Evolutionary conservation across 2,797 vertebrate genomes (phyloP).

Genomic region (Gila robusta): DNA sequence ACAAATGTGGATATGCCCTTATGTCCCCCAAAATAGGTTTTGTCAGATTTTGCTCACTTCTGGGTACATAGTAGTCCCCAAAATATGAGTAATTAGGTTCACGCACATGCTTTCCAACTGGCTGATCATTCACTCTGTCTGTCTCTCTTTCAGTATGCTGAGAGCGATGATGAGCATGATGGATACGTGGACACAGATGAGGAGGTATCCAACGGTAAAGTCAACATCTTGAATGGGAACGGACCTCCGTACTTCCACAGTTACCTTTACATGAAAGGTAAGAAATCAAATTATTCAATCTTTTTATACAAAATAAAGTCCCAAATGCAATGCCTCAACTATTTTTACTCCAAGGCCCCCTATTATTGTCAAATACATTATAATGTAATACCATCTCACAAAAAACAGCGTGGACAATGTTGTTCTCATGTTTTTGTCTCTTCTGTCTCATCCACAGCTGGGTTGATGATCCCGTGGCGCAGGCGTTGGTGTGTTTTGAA

Average conservation of each 20-base stretch:
- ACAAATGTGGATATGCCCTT: not conserved
- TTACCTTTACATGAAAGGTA: conserved; percentile 96
- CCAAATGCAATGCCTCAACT: not conserved
- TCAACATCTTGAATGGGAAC: conserved; percentile 86
- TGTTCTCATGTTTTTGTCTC: not conserved
- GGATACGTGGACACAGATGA: conserved; percentile 92
- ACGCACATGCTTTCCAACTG: not conserved
- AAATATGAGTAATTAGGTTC: not conserved
- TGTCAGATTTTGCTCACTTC: not conserved
- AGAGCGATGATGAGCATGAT: conserved; percentile 93
- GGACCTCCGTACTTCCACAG: conserved; percentile 93
- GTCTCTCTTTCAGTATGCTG: conserved; percentile 82
- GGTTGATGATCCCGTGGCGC: conserved; percentile 92
- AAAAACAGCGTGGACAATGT: not conserved
- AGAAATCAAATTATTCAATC: conserved; percentile 27
- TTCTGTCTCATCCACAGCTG: conserved; percentile 73
- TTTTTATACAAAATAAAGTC: not conserved
- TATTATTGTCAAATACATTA: not conserved
- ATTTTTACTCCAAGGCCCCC: not conserved
- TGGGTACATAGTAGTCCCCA: not conserved
- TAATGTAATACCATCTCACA: not conserved
- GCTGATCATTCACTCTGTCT: not conserved
- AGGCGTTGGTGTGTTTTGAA: conserved; percentile 94
- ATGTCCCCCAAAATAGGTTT: not conserved
- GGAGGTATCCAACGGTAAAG: conserved; percentile 86